Conservation (phyloP, 2,113 vertebrate species). For the Coracopsis vasa region DNA sequence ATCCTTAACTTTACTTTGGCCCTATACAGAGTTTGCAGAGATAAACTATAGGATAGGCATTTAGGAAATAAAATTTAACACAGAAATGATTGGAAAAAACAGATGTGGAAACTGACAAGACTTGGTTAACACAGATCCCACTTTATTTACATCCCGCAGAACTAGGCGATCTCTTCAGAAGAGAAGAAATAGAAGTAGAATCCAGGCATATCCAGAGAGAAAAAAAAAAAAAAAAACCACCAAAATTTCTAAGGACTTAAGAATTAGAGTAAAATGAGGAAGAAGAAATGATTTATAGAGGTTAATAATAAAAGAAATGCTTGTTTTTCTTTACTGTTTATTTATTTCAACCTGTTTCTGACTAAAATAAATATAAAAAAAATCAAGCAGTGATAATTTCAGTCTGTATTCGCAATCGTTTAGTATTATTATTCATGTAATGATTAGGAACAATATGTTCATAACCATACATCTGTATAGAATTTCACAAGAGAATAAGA, state of each 20-base stretch:
- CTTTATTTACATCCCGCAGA: neutral
- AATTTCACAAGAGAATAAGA: neutral
- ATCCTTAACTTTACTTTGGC: neutral
- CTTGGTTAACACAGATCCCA: neutral
- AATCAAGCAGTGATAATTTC: neutral
- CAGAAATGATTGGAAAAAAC: neutral
- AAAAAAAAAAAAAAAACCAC: neutral
- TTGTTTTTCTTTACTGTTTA: neutral
- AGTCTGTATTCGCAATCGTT: conserved; percentile 17
- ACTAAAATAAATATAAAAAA: neutral
- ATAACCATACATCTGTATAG: neutral
- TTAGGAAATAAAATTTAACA: neutral
- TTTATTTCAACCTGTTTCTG: neutral
- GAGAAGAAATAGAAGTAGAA: neutral
- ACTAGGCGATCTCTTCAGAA: neutral
- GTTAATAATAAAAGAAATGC: neutral
- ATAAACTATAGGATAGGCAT: neutral
- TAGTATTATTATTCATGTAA: neutral
- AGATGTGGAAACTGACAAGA: neutral
- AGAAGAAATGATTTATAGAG: neutral
- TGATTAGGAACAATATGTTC: neutral
- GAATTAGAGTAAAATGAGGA: neutral
- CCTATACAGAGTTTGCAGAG: neutral
- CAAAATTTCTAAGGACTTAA: neutral
- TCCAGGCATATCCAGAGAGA: neutral